Conservation (phyloP, 2,888 invertebrate species). For the Ceraclea dissimilis region DNA sequence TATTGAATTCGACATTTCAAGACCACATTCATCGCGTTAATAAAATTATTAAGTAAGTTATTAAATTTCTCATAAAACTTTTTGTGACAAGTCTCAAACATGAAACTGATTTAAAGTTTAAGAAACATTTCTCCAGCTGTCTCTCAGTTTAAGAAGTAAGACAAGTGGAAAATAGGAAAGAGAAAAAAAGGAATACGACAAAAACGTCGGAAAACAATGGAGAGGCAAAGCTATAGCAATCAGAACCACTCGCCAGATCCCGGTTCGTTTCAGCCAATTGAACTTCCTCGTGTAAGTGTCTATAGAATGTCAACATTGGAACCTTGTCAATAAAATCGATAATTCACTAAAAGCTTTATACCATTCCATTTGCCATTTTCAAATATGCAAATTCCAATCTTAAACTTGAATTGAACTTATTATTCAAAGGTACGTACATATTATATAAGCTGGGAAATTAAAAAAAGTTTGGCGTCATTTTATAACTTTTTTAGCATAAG, state of each 20-base stretch:
- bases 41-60: background rate
- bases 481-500: too few relatives aligned
- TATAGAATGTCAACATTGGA: slow-evolving; percentile 20
- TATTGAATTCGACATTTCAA: background rate
- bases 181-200: background rate
- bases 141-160: background rate
- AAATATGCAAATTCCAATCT: slow-evolving; percentile 12
- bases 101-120: background rate
- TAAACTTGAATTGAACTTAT: background rate
- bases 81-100: background rate
- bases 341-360: slow-evolving; percentile 13
- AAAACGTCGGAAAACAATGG: background rate
- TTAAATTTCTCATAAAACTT: background rate
- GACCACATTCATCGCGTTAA: background rate
- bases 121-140: slow-evolving; percentile 1
- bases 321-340: slow-evolving; percentile 20
- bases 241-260: slow-evolving; percentile 5
- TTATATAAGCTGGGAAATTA: too few relatives aligned
- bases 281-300: slow-evolving; percentile 9
- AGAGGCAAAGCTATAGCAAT: slow-evolving; percentile 6
- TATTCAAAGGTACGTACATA: too few relatives aligned
- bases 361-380: slow-evolving; percentile 5
- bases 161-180: background rate
- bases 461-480: too few relatives aligned
- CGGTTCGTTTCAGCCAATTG: slow-evolving; percentile 16